These are phyloP conservation scores for Cabera pusaria DNA, from an alignment of 2,888 invertebrate species.

Conservation along the genomic window DNA sequence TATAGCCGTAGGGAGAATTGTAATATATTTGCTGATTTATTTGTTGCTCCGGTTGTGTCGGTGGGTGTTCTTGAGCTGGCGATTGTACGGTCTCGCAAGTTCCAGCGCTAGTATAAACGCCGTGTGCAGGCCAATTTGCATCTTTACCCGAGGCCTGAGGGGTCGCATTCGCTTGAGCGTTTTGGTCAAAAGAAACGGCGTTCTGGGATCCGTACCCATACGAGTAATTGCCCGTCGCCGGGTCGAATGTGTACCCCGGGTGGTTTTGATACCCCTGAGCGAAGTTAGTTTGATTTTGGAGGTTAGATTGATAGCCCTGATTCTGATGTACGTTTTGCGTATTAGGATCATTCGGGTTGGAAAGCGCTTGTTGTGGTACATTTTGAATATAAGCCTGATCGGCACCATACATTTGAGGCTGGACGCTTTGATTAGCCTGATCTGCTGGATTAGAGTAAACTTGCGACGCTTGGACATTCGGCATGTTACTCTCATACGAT, in stretches of 20 bases:
- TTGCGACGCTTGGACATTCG: conserved; percentile 22
- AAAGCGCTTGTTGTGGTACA: conserved; percentile 9
- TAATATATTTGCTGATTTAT: conserved; percentile 63
- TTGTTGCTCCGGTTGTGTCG: conserved; percentile 39
- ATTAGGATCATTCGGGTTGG: conserved; percentile 14
- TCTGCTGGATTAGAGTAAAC: conserved; percentile 18
- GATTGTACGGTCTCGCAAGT: conserved; percentile 72
- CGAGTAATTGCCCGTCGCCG: conserved; percentile 80
- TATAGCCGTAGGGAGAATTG: conserved; percentile 77
- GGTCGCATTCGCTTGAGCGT: conserved; percentile 44
- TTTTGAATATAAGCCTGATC: conserved; percentile 5
- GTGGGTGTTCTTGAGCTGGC: conserved; percentile 59
- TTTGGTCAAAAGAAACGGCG: conserved; percentile 43
- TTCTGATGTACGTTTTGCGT: conserved; percentile 16
- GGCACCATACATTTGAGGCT: conserved; percentile 22
- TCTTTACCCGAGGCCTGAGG: conserved; percentile 48
- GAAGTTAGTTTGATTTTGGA: conserved; percentile 36
- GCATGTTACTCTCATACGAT: conserved; percentile 30
- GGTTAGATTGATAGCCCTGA: conserved; percentile 36
- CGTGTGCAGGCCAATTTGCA: conserved; percentile 52
- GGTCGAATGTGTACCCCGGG: conserved; percentile 85
- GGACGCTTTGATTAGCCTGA: conserved; percentile 17
- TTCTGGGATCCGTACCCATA: conserved; percentile 86
- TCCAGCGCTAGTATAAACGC: conserved; percentile 77
- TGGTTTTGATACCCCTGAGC: conserved; percentile 74